Conservation (phyloP, 2,888 invertebrate genomes). For the Zele albiditarsus region DNA sequence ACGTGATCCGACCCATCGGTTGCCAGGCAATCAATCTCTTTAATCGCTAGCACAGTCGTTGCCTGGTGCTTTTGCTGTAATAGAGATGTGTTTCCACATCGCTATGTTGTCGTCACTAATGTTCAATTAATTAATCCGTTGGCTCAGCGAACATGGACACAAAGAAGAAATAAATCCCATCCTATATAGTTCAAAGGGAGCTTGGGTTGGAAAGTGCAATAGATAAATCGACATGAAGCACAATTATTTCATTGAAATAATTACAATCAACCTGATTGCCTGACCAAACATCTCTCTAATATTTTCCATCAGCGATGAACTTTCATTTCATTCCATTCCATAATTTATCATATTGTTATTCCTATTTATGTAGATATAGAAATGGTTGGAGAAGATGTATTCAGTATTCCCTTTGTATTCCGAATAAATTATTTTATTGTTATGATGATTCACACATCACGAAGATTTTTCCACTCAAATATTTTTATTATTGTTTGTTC, state of each 20-base stretch:
- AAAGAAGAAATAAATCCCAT: background rate
- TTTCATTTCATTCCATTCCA: background rate
- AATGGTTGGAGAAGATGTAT: too few relatives aligned
- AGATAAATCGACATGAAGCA: background rate
- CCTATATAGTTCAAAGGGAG: background rate
- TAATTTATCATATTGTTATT: background rate
- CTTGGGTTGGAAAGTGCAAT: background rate
- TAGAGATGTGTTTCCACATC: conserved; percentile 24
- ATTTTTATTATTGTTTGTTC: background rate
- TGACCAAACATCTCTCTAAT: background rate
- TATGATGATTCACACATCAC: too few relatives aligned
- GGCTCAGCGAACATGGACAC: background rate
- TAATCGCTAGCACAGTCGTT: background rate
- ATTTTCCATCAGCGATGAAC: background rate
- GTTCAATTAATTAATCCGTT: conserved; percentile 44
- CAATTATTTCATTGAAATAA: conserved; percentile 10
- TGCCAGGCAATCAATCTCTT: conserved; percentile 42
- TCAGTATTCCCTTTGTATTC: too few relatives aligned
- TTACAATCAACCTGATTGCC: conserved; percentile 18
- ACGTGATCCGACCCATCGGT: conserved; percentile 23
- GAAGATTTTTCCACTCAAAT: background rate
- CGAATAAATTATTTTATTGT: too few relatives aligned
- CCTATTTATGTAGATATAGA: too few relatives aligned
- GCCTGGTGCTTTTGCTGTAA: background rate
- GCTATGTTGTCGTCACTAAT: conserved; percentile 34